These are phyloP conservation scores for Agrotis exclamationis DNA, from an alignment of 2,888 invertebrate species.

Conservation along the genomic window DNA sequence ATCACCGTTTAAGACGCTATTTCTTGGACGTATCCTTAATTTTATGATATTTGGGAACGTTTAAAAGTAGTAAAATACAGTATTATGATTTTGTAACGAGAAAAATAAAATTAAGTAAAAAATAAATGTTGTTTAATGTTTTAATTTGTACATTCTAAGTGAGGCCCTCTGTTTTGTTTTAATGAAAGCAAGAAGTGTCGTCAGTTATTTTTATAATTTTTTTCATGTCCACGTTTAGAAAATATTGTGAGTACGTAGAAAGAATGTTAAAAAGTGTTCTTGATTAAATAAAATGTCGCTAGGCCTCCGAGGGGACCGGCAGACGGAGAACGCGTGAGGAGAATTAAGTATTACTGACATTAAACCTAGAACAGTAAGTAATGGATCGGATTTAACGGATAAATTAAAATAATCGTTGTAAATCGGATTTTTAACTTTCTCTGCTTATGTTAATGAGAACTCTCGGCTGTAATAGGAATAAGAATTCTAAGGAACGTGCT, in stretches of 20 bases:
- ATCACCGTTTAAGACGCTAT: conserved; percentile 46
- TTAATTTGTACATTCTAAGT: conserved; percentile 48
- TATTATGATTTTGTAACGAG: conserved; percentile 35
- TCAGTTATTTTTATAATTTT: conserved; percentile 70
- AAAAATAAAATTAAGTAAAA: conserved; percentile 16
- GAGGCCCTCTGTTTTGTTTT: conserved; percentile 39
- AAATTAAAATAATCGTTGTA: conserved; percentile 68
- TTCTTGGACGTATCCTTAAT: conserved; percentile 24
- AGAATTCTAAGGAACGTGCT: conserved; percentile 18
- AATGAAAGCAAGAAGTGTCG: conserved; percentile 73
- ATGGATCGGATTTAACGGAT: conserved; percentile 68
- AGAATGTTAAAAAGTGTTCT: conserved; percentile 89
- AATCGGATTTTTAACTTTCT: conserved; percentile 63
- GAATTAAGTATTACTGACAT: conserved; percentile 78
- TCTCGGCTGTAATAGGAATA: conserved; percentile 7
- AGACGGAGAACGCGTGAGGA: conserved; percentile 78
- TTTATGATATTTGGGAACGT: conserved; percentile 39
- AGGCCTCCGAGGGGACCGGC: conserved; percentile 72
- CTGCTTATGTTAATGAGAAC: conserved; percentile 23
- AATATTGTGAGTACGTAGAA: conserved; percentile 81
- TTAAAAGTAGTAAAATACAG: conserved; percentile 26
- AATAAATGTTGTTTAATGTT: conserved; percentile 30
- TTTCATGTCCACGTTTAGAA: conserved; percentile 69
- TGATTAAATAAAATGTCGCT: conserved; percentile 90
- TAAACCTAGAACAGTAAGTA: conserved; percentile 75